Base-by-base conservation (phyloP, 1,140 invertebrate genomes). In the Trissolcus basalis region DNA sequence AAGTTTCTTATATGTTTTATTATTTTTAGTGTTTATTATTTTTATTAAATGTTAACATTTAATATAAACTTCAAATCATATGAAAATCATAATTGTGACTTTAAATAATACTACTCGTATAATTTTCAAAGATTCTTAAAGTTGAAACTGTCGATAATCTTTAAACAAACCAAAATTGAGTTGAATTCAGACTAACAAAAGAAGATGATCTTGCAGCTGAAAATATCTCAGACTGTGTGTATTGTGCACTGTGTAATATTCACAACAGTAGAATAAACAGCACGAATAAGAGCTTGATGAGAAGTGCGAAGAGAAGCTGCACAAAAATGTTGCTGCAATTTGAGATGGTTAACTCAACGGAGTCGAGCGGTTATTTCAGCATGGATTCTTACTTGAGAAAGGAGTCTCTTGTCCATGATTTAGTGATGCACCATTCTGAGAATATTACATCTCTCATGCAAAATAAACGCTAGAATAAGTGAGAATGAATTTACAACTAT, bases 321-420 rank as follows among this genome's bases (percentile, higher is more conserved):
- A 74, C 3, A 74, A 74, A 74, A 74, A 61, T 67, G 51, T 60
- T 49, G 50, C 44, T 47, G 71, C 58, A 74, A 74, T 74, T 74
- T 74, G 47, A 74, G 63, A 74, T 74, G 58, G 63, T 74, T 74
- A 74, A 74, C 63, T 67, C 67, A 11, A 10, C 55, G 32, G 71
- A 74, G 49, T 67, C 63, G 56, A 51, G 63, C 41, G 43, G 71
- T 56, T 67, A 59, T 67, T 73, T 61, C 49, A 55, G 47, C 64
- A 39, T 56, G 53, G 47, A 68, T 74, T 74, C 63, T 53, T 50
- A 58, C 58, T 63, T 58, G 63, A 63, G 71, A 74, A 74, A 74
- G 51, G 64, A 75, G 2, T 27, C 19, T 27, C 55, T 67, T 39
- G 72, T 75, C 69, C 65, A 53, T 60, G 65, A 75, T 75, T 69